Evolutionary conservation across 2,888 invertebrate genomes (phyloP).

Genomic region (Homarus gammarus): DNA sequence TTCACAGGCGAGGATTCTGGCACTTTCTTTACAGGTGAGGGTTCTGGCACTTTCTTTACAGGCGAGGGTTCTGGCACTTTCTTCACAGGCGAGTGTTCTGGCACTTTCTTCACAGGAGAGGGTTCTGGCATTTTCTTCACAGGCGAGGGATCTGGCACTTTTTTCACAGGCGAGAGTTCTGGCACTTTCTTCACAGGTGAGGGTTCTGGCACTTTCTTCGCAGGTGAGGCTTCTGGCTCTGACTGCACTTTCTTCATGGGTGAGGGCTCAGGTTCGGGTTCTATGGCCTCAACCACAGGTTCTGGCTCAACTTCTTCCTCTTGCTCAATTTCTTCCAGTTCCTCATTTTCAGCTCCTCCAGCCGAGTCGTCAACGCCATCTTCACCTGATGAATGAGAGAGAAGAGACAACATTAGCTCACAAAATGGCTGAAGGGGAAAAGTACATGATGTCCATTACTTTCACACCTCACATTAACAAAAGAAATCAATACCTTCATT

Average conservation of each 20-base stretch:
- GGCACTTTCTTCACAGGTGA: not conserved
- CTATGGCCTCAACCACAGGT: conserved; percentile 76
- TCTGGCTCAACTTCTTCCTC: conserved; percentile 79
- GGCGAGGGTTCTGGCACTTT: not conserved
- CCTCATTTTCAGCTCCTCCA: not conserved
- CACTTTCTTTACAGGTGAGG: no score
- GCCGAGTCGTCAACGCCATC: not conserved
- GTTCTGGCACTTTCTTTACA: no score
- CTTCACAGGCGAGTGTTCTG: not conserved
- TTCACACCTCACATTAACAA: no score
- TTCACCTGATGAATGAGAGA: not conserved
- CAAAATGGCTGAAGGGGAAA: no score
- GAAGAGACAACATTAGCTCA: no score
- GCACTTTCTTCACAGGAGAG: not conserved
- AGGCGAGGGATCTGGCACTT: no score
- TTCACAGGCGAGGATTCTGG: no score
- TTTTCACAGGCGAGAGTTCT: not conserved
- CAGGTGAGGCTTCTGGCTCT: conserved; percentile 74
- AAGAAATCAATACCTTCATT: no score
- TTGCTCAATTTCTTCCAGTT: conserved; percentile 78
- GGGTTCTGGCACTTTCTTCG: not conserved
- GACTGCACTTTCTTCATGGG: not conserved
- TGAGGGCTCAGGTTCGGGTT: not conserved
- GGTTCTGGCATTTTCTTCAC: no score
- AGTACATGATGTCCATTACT: no score